Percentiles rank a stretch among this genome's conserved stretches.
phyloP scores from a whole-genome alignment of 2,113 vertebrate species.

The Grammomys dolichurus region DNA sequence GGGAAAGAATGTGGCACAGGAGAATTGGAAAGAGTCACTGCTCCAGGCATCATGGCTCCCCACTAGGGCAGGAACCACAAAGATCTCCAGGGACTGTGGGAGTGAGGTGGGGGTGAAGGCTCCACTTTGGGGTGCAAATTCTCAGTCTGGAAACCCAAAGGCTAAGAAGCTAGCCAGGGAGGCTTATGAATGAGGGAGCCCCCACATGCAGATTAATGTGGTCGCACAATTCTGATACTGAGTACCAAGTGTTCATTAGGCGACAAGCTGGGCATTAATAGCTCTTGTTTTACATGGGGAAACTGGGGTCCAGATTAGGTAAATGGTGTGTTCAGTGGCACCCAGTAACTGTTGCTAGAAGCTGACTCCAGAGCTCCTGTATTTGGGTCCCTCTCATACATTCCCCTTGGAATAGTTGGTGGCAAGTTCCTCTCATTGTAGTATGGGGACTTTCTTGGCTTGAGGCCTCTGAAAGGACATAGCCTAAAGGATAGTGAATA shows the following conservation, averaged over 20 bases:
- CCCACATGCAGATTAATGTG: not conserved
- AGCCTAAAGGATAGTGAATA: conserved; percentile 39
- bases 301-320: not conserved
- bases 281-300: not conserved
- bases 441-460: not conserved
- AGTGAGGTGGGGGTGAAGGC: not conserved
- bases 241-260: not conserved
- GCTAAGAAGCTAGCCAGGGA: not conserved
- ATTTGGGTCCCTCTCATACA: not conserved
- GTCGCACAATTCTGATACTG: not conserved
- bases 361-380: not conserved
- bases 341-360: not conserved
- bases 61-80: not conserved
- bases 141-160: not conserved
- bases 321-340: not conserved
- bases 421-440: conserved; percentile 29
- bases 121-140: not conserved
- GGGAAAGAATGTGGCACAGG: not conserved
- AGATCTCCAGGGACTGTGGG: not conserved
- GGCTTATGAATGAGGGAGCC: not conserved
- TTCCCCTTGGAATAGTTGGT: not conserved
- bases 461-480: not conserved
- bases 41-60: not conserved
- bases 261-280: not conserved
- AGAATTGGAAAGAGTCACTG: not conserved